A percentile compares a stretch with the other conserved stretches of the same genome.
Evolutionary conservation across 2,888 invertebrate species (phyloP).

Genomic region (Ephialtes manifestator): DNA sequence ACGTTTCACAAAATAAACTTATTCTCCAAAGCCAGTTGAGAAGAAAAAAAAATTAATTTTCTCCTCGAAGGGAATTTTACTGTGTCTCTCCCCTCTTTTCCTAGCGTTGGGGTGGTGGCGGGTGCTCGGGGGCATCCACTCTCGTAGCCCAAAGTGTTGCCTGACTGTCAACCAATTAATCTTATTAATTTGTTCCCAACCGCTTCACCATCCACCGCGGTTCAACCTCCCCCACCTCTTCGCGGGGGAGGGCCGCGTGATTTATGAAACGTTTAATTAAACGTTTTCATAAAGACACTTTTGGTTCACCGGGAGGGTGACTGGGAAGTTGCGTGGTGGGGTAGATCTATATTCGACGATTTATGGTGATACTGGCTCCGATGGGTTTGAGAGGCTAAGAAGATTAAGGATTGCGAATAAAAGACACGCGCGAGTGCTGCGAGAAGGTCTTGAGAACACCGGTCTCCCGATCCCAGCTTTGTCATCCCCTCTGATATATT

Average conservation of each 20-base stretch:
- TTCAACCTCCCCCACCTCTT: slow-evolving; percentile 48
- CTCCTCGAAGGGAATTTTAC: slow-evolving; percentile 62
- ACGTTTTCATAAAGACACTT: slow-evolving; percentile 82
- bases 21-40: slow-evolving; percentile 66
- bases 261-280: slow-evolving; percentile 85
- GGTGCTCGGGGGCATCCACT: slow-evolving; percentile 55
- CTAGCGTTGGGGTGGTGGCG: slow-evolving; percentile 21
- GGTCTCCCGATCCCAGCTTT: slow-evolving; percentile 12
- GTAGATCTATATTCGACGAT: slow-evolving; percentile 74
- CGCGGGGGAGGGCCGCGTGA: slow-evolving; percentile 50
- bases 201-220: slow-evolving; percentile 67
- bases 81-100: slow-evolving; percentile 31
- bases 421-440: slow-evolving; percentile 28
- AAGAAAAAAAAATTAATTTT: slow-evolving; percentile 78
- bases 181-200: slow-evolving; percentile 83
- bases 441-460: slow-evolving; percentile 27
- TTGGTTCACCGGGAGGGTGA: slow-evolving; percentile 48
- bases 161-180: slow-evolving; percentile 84
- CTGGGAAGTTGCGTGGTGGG: background rate
- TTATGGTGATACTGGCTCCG: slow-evolving; percentile 72
- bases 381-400: slow-evolving; percentile 50
- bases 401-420: slow-evolving; percentile 47
- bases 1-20: slow-evolving; percentile 73
- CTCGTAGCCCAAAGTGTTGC: slow-evolving; percentile 79
- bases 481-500: slow-evolving; percentile 29